Evolutionary conservation across 1,140 invertebrate genomes (phyloP).

Genomic region (Whitmania pigra): DNA sequence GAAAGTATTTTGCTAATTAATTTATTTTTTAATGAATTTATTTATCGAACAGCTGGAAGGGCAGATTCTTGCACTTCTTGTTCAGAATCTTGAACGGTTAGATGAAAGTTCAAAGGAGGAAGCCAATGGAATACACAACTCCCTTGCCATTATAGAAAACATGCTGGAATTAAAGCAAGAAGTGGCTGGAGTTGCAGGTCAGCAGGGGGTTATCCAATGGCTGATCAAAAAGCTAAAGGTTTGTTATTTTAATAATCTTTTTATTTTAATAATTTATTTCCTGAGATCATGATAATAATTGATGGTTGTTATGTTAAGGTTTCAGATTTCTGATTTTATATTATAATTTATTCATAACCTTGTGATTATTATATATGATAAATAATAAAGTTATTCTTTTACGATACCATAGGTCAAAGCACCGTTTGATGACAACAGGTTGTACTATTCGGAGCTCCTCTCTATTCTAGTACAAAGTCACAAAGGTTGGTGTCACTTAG

Average conservation of each 20-base stretch:
- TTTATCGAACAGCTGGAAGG: slow-evolving; percentile 67
- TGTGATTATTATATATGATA: neutral
- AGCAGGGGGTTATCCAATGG: slow-evolving; percentile 80
- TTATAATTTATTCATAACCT: neutral
- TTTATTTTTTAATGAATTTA: too few species aligned
- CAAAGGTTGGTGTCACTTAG: slow-evolving; percentile 45
- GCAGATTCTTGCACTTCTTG: slow-evolving; percentile 75
- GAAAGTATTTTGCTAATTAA: neutral
- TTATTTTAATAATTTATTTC: neutral
- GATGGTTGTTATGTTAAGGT: neutral
- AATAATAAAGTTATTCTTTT: too few species aligned
- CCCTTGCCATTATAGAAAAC: slow-evolving; percentile 53
- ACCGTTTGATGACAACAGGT: slow-evolving; percentile 87
- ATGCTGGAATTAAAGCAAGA: slow-evolving; percentile 68
- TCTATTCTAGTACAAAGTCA: slow-evolving; percentile 86
- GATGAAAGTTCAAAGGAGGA: slow-evolving; percentile 90
- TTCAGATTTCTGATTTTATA: neutral
- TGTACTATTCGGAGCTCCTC: slow-evolving; percentile 88
- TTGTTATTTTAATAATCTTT: slow-evolving; percentile 8
- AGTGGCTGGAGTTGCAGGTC: slow-evolving; percentile 62
- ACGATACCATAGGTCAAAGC: slow-evolving; percentile 57
- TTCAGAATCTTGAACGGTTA: slow-evolving; percentile 81
- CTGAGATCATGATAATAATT: neutral
- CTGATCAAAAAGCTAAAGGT: slow-evolving; percentile 63
- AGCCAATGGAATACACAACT: slow-evolving; percentile 87